Conservation (phyloP, 2,888 invertebrate species). For the Epinotia brunnichana region DNA sequence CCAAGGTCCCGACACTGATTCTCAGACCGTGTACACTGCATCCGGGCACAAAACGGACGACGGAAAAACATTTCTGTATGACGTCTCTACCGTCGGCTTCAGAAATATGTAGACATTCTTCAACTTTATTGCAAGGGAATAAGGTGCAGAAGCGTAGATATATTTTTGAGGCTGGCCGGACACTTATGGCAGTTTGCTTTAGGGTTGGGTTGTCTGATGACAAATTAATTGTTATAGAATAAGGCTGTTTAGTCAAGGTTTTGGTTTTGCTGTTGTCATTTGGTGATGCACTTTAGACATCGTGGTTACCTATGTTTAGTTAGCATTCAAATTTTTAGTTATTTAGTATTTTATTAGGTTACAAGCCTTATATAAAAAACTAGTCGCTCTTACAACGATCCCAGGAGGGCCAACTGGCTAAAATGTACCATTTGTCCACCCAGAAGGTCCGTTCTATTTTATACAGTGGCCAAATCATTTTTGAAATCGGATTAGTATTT, state of each 20-base stretch:
- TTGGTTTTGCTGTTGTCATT: slow-evolving; percentile 5
- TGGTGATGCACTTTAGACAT: not conserved
- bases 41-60: slow-evolving; percentile 16
- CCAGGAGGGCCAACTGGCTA: no score
- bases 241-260: slow-evolving; percentile 35
- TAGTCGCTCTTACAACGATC: no score
- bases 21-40: slow-evolving; percentile 39
- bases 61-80: not conserved
- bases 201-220: slow-evolving; percentile 31
- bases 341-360: no score
- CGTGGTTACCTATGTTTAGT: not conserved
- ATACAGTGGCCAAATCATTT: no score
- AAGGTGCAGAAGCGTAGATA: not conserved
- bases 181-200: not conserved
- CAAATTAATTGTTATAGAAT: slow-evolving; percentile 37
- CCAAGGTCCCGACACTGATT: slow-evolving; percentile 41
- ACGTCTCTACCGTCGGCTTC: not conserved
- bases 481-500: no score
- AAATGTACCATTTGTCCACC: no score
- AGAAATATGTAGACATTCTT: not conserved
- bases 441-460: no score
- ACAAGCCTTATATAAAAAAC: no score
- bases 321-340: not conserved
- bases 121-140: not conserved
- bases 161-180: not conserved